Evolutionary conservation across 2,113 vertebrate species (phyloP).

Genomic region (Pandion haliaetus): DNA sequence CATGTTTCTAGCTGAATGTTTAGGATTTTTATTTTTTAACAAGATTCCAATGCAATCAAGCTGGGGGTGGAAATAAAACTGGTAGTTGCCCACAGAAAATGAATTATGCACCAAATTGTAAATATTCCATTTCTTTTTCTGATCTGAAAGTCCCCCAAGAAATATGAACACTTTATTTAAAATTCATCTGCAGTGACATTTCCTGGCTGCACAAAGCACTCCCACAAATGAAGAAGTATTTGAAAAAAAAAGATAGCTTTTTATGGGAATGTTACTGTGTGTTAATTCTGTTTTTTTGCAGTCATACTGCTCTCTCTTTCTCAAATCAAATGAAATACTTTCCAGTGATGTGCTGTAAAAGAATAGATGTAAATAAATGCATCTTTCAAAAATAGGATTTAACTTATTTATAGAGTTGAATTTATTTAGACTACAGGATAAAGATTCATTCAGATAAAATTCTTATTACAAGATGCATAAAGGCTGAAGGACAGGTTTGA

Average conservation of each 20-base stretch:
- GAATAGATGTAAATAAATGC: slow-evolving; percentile 42
- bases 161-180: slow-evolving; percentile 78
- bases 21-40: slow-evolving; percentile 59
- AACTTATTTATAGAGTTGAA: slow-evolving; percentile 33
- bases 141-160: slow-evolving; percentile 77
- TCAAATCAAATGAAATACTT: slow-evolving; percentile 30
- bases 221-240: slow-evolving; percentile 65
- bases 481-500: slow-evolving; percentile 18
- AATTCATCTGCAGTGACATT: slow-evolving; percentile 78
- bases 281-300: slow-evolving; percentile 59
- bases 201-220: slow-evolving; percentile 61
- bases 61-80: slow-evolving; percentile 23
- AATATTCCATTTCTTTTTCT: slow-evolving; percentile 80
- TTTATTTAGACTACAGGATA: slow-evolving; percentile 29
- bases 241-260: slow-evolving; percentile 48
- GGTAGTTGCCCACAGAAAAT: slow-evolving; percentile 70
- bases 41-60: slow-evolving; percentile 42
- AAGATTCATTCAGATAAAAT: slow-evolving; percentile 53
- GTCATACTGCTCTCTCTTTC: not conserved
- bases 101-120: slow-evolving; percentile 81
- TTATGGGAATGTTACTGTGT: slow-evolving; percentile 36
- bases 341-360: not conserved
- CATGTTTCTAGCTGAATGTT: slow-evolving; percentile 46
- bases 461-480: slow-evolving; percentile 1
- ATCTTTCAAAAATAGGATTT: slow-evolving; percentile 24